Percentiles rank a stretch among this genome's conserved stretches.
Evolutionary conservation across 92 coral and sea anemone species (phyloP).

Genomic region (Porites divaricata): DNA sequence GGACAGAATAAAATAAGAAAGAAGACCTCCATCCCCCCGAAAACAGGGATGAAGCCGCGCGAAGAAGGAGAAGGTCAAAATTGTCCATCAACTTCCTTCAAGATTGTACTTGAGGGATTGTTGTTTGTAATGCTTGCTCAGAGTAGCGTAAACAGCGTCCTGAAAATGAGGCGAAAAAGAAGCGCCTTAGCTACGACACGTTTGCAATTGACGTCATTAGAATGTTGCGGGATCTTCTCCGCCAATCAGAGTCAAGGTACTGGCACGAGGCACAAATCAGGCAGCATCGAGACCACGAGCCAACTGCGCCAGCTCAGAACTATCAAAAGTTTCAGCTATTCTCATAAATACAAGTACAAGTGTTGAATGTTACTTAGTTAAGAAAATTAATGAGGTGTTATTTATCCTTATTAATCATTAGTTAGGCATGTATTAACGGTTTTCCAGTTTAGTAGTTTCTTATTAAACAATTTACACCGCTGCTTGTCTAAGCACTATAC

Average conservation of each 20-base stretch:
- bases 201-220: background rate
- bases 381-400: too few relatives aligned
- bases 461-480: background rate
- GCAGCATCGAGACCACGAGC: conserved; percentile 43
- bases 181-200: background rate
- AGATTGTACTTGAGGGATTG: too few relatives aligned
- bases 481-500: background rate
- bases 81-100: too few relatives aligned
- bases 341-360: background rate
- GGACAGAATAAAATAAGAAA: too few relatives aligned
- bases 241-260: background rate
- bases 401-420: too few relatives aligned
- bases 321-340: background rate
- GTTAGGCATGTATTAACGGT: background rate
- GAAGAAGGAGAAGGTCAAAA: too few relatives aligned
- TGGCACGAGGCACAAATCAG: conserved; percentile 44
- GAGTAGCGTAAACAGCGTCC: too few relatives aligned
- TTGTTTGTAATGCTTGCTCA: too few relatives aligned
- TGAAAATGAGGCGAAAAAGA: background rate
- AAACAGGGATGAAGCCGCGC: too few relatives aligned
- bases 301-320: conserved; percentile 3
- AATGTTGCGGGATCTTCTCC: background rate
- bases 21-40: too few relatives aligned
- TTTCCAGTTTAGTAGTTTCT: background rate
- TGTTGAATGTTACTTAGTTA: too few relatives aligned